A percentile compares a stretch with the other conserved stretches of the same genome.
phyloP scores from a whole-genome alignment of 2,888 invertebrate species.

The Halictus quadricinctus region DNA sequence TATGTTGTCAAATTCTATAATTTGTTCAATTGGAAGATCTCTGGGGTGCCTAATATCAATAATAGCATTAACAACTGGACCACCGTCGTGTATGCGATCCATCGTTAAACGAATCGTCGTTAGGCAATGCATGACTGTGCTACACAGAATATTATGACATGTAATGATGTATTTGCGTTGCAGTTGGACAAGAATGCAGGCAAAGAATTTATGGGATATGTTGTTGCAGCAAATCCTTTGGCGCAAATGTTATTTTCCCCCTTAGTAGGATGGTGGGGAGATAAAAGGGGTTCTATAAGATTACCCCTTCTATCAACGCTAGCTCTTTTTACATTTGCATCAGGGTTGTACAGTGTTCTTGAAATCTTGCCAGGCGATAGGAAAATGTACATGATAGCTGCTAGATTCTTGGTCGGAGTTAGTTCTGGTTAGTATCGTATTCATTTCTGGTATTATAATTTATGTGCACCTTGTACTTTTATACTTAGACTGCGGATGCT shows the following conservation, averaged over 20 bases:
- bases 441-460: constrained; percentile 10
- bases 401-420: constrained; percentile 91
- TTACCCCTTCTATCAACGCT: constrained; percentile 89
- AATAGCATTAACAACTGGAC: too few species aligned
- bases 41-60: too few species aligned
- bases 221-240: constrained; percentile 93
- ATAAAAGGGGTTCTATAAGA: constrained; percentile 88
- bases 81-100: too few species aligned
- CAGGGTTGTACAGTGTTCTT: constrained; percentile 89
- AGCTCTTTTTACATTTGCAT: constrained; percentile 88
- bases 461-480: neutral
- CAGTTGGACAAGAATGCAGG: constrained; percentile 91
- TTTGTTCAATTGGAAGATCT: too few species aligned
- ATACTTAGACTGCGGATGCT: neutral
- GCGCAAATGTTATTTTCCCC: constrained; percentile 95
- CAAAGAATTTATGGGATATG: constrained; percentile 92
- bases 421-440: constrained; percentile 87
- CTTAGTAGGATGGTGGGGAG: constrained; percentile 92
- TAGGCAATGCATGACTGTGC: neutral
- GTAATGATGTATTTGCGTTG: constrained; percentile 68
- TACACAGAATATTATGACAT: neutral
- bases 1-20: too few species aligned
- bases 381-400: constrained; percentile 89
- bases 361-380: constrained; percentile 86
- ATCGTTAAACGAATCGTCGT: too few species aligned